These are phyloP conservation scores for Passer montanus DNA, from an alignment of 2,113 vertebrate genomes.

Conservation along the genomic window DNA sequence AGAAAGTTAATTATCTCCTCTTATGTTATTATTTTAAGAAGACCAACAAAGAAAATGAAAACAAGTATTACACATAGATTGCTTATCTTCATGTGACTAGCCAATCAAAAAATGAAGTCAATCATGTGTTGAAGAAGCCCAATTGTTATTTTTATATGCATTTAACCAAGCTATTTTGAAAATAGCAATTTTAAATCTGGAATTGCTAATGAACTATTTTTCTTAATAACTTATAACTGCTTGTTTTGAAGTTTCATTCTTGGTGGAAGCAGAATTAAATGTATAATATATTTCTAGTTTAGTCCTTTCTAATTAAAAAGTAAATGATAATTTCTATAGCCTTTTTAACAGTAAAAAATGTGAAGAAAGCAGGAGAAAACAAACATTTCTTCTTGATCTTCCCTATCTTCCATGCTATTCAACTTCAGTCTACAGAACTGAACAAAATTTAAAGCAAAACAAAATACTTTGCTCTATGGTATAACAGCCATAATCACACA, in stretches of 20 bases:
- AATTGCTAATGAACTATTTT: not conserved
- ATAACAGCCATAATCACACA: rapidly evolving
- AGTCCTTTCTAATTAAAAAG: not conserved
- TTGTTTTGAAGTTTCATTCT: not conserved
- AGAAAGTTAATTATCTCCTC: not conserved
- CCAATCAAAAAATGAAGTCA: not conserved
- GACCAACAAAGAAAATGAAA: not conserved
- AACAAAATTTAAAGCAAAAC: not conserved
- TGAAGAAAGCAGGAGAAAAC: not conserved
- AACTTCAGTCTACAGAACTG: not conserved
- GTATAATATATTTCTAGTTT: not conserved
- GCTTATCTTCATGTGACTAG: not conserved
- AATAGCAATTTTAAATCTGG: not conserved
- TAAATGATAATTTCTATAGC: not conserved
- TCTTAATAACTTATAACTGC: not conserved
- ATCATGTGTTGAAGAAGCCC: not conserved
- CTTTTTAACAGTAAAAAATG: not conserved
- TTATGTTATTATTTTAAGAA: not conserved
- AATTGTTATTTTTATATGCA: not conserved
- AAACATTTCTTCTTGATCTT: not conserved
- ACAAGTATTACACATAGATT: not conserved
- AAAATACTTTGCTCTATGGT: not conserved
- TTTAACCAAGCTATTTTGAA: not conserved
- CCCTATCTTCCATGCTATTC: not conserved
- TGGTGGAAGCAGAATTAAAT: not conserved